A percentile compares a stretch with the other conserved stretches of the same genome.
phyloP scores from a whole-genome alignment of 2,888 invertebrate species.

The Copidosoma aretas region DNA sequence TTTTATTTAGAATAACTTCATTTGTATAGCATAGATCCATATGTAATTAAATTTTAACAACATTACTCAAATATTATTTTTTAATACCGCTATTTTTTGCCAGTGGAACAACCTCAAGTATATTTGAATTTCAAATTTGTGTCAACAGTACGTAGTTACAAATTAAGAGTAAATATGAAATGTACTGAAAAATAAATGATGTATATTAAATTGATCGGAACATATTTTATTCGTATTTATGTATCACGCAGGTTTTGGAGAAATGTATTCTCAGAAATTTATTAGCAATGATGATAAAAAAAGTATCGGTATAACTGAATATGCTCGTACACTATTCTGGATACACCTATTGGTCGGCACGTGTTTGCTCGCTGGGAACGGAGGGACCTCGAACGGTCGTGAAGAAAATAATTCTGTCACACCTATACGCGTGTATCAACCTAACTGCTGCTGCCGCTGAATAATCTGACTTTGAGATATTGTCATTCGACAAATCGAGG shows the following conservation, averaged over 20 bases:
- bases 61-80: too few relatives aligned
- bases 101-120: too few relatives aligned
- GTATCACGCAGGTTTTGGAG: not conserved
- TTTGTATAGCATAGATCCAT: too few relatives aligned
- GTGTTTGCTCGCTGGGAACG: conserved; percentile 1
- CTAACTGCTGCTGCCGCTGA: conserved; percentile 14
- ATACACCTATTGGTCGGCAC: conserved; percentile 14
- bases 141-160: too few relatives aligned
- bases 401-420: conserved; percentile 31
- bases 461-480: conserved; percentile 31
- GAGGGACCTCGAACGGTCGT: not conserved
- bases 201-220: too few relatives aligned
- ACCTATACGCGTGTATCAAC: conserved; percentile 23
- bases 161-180: too few relatives aligned
- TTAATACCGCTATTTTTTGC: too few relatives aligned
- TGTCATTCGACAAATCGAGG: conserved; percentile 31
- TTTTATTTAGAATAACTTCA: too few relatives aligned
- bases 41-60: too few relatives aligned
- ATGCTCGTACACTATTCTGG: not conserved
- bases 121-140: too few relatives aligned
- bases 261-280: conserved; percentile 25
- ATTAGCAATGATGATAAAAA: conserved; percentile 25
- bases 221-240: not conserved
- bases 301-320: conserved; percentile 6
- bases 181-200: too few relatives aligned